Base-by-base conservation (phyloP, 2,888 invertebrate genomes). In the Pemphredon lugubris region DNA sequence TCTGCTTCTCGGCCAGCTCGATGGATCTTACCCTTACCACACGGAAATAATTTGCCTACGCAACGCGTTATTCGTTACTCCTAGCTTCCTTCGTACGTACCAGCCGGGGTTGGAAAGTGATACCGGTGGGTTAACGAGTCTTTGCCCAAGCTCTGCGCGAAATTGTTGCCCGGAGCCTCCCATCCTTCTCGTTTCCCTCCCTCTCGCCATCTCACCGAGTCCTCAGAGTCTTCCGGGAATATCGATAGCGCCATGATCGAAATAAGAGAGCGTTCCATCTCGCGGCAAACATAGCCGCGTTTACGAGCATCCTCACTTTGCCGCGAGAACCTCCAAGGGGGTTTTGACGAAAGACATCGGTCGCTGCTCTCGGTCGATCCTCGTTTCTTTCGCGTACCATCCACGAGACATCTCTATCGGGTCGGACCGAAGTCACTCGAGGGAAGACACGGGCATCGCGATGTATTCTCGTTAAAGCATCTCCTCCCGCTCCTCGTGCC, bases 301-400 rank as follows among this genome's bases (percentile, higher is more conserved):
- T 77, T 79, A 81, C 79, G 81, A 73, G 81, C 77, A 81, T 79
- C 77, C 81, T 83, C 78, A 79, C 84, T 84, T 81, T 83, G 73
- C 77, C 73, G 34, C 37, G 68, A 74, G 76, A 75, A 57, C 55
- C 75, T 67, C 69, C 23, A n/a, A n/a, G 60, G 61, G 79, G 66
- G 75, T 73, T 66, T 68, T 54, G 59, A 14, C n/a, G 48, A 7
- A 7, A 5, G 47, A 48, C 14, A 48, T 30, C 51, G 14, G 53
- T 20, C 63, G 57, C 50, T 39, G 55, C 20, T 54, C 53, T 66
- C 74, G 79, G 79, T 75, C 81, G 72, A 78, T 79, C 71, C 72
- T 73, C 77, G 73, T 79, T 73, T 76, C n/a, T 72, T 72, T 71
- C 72, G 59, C 72, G 63, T 40, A 58, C 63, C 54, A 72, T 53